These are phyloP conservation scores for Hyalella azteca DNA, from an alignment of 2,888 invertebrate species.

Conservation along the genomic window DNA sequence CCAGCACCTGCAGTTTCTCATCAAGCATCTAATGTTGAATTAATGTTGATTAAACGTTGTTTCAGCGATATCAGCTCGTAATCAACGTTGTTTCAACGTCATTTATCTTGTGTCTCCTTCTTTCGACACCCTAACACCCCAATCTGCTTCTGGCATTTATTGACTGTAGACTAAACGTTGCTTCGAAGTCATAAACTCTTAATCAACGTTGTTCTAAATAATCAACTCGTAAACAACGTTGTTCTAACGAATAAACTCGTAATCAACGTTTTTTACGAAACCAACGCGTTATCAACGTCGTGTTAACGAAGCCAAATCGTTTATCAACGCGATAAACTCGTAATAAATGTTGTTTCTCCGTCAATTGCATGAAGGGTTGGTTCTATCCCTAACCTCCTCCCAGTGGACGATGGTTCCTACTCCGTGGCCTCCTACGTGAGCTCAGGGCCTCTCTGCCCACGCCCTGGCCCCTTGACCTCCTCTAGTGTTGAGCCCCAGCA, in stretches of 20 bases:
- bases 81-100: no score
- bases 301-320: background rate
- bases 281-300: background rate
- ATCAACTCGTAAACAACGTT: background rate
- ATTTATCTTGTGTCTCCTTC: no score
- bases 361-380: background rate
- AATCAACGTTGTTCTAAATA: background rate
- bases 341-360: no score
- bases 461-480: background rate
- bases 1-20: no score
- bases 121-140: no score
- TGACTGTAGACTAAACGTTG: no score
- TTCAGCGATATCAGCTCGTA: no score
- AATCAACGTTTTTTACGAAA: background rate
- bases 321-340: background rate
- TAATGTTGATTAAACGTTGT: no score
- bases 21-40: no score
- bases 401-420: slow-evolving; percentile 60
- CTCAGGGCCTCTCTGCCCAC: slow-evolving; percentile 48
- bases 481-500: no score
- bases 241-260: background rate
- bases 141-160: no score
- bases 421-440: slow-evolving; percentile 64
- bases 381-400: background rate
- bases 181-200: background rate